Percentiles rank a stretch among this genome's conserved stretches.
These are phyloP conservation scores for Capreolus pygargus DNA, from an alignment of 2,113 vertebrate genomes.

Conservation along the genomic window DNA sequence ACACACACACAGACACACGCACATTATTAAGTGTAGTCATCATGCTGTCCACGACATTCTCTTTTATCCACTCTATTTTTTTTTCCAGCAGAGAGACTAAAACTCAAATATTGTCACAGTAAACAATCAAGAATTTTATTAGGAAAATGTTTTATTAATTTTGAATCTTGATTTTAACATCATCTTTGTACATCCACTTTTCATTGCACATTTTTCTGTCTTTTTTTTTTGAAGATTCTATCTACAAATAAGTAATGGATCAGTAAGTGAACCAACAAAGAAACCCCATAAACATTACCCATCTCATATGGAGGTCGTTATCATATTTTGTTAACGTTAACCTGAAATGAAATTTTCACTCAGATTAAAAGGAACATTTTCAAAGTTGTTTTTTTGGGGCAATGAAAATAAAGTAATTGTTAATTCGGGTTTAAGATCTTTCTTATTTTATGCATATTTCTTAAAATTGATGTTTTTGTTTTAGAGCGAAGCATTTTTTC, in stretches of 20 bases:
- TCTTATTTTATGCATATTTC: neutral
- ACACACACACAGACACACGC: neutral
- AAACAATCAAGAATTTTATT: neutral
- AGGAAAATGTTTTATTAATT: neutral
- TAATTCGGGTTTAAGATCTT: neutral
- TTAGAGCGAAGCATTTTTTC: neutral
- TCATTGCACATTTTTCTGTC: neutral
- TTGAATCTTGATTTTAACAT: neutral
- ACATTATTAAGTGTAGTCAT: neutral
- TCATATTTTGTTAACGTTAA: neutral
- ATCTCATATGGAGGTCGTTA: neutral
- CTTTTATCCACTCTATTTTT: neutral
- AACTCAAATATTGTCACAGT: neutral
- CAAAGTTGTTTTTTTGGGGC: neutral
- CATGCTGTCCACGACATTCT: neutral
- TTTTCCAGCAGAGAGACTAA: neutral
- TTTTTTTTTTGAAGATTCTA: neutral
- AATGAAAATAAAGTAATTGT: neutral
- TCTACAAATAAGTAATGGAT: neutral
- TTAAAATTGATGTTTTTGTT: neutral
- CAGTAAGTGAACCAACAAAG: neutral
- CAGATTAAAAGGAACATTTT: neutral
- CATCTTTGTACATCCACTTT: neutral
- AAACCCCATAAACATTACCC: neutral
- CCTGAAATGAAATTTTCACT: neutral